Evolutionary conservation across 2,113 vertebrate species (phyloP), one percentile per base, ranked within the genome.

Genomic region (Condylura cristata): DNA sequence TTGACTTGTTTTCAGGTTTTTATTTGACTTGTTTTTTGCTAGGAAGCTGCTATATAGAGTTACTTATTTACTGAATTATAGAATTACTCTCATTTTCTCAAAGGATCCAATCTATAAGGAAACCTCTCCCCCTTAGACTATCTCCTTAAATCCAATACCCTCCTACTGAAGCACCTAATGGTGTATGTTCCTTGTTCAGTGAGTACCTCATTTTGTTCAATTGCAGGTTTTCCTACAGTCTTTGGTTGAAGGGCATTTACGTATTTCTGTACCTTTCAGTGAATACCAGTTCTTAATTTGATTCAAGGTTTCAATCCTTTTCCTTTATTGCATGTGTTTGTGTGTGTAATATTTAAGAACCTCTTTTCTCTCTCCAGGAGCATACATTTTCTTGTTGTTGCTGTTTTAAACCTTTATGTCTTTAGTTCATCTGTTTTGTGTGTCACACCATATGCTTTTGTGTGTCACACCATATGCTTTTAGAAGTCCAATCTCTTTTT

Each of bases 361-460:
- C 68, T 48, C 46, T 48, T 48, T 48, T 48, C 46, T 48, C 11
- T 48, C 46, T 48, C 11, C 46, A 48, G 46, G 11, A 48, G 9
- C 46, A 48, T 48, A 48, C 46, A 48, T 20, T 66, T 56, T 81
- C 22, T 90, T 65, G 53, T n/a, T n/a, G n/a, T n/a, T n/a, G n/a
- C n/a, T n/a, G 7, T 71, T 70, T 83, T 53, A 51, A 53, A 63
- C 20, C 37, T 78, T 37, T 86, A 61, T 60, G 18, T 53, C 4
- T 87, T 87, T 51, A 68, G 16, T 85, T 85, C 51, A 76, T 61
- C 76, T 61, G 74, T 86, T 91, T 80, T 81, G 26, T 60, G 66
- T 82, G 34, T 76, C n/a, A 78, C 1, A n/a, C 71, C 53, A 89
- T 71, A 46, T n/a, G 44, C 12, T 86, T 91, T 80, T 81, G 26